Evolutionary conservation across 2,888 invertebrate species (phyloP).

Genomic region (Xestia c-nigrum): DNA sequence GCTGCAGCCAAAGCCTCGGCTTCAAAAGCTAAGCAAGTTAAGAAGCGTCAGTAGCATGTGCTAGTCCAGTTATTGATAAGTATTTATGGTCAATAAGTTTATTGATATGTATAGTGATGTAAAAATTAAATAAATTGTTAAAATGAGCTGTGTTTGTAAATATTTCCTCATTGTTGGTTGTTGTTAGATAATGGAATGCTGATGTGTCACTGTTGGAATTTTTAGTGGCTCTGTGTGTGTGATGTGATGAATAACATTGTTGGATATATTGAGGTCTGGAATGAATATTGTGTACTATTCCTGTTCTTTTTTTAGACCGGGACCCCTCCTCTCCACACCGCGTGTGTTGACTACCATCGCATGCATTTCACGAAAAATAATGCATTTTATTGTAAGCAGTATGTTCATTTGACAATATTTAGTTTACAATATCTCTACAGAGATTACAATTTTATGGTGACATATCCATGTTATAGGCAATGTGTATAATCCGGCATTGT

Average conservation of each 20-base stretch:
- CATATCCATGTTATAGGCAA: too few relatives aligned
- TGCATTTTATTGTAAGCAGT: too few relatives aligned
- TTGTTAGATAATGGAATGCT: constrained; percentile 1
- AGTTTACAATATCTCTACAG: too few relatives aligned
- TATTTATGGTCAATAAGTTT: constrained; percentile 74
- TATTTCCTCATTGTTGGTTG: constrained; percentile 37
- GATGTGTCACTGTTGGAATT: constrained; percentile 9
- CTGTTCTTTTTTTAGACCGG: neutral
- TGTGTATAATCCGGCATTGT: too few relatives aligned
- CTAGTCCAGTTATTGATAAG: constrained; percentile 64
- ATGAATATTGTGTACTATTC: neutral
- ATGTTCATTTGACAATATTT: too few relatives aligned
- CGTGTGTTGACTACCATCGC: too few relatives aligned
- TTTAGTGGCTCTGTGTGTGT: neutral
- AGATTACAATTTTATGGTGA: too few relatives aligned
- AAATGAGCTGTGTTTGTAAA: constrained; percentile 55
- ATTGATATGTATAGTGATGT: constrained; percentile 69
- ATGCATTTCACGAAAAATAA: too few relatives aligned
- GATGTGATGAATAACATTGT: neutral
- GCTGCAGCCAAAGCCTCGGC: constrained; percentile 86
- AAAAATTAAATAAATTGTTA: constrained; percentile 66
- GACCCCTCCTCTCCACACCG: too few relatives aligned
- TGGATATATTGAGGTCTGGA: neutral
- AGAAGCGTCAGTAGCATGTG: constrained; percentile 83
- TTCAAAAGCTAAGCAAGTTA: constrained; percentile 86